Evolutionary conservation across 2,797 vertebrate species (phyloP).

Genomic region (Pangasius macronema): DNA sequence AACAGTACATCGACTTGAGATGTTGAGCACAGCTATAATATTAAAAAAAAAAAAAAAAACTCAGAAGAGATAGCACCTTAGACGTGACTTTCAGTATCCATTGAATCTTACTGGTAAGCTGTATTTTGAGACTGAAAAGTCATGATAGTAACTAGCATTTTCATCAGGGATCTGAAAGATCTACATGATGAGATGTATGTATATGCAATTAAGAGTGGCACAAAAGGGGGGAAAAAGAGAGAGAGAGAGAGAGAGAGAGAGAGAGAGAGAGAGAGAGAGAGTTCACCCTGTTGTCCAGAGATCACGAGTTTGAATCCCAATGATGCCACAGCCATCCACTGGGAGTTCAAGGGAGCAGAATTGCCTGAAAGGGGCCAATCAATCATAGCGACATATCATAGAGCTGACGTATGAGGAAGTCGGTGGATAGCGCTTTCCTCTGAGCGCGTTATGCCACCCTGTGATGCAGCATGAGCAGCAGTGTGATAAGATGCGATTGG

Average conservation of each 20-base stretch:
- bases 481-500: neutral
- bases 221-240: neutral
- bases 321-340: neutral
- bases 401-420: neutral
- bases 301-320: neutral
- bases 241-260: no score
- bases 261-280: neutral
- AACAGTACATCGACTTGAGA: neutral
- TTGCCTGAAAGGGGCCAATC: neutral
- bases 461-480: neutral
- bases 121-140: neutral
- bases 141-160: neutral
- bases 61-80: neutral
- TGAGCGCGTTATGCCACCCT: neutral
- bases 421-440: neutral
- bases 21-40: neutral
- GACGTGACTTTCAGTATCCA: neutral
- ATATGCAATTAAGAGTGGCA: neutral
- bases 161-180: neutral
- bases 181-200: neutral
- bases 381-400: neutral
- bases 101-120: neutral
- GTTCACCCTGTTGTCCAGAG: neutral
- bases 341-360: neutral
- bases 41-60: no score